Base-by-base conservation (phyloP, 2,113 vertebrate genomes). In the Rhagologus leucostigma region DNA sequence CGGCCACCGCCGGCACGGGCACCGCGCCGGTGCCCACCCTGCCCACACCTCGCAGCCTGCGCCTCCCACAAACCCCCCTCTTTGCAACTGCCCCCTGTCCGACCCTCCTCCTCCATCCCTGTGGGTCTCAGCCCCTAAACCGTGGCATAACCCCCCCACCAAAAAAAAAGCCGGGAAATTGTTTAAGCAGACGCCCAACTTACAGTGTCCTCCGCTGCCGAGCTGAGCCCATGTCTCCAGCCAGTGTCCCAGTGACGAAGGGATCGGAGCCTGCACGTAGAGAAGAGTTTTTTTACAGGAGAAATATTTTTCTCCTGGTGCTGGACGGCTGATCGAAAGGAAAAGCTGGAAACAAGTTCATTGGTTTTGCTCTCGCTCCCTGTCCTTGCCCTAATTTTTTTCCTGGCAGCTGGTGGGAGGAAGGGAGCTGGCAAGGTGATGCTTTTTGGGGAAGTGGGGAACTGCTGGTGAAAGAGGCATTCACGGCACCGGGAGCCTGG, bases 331-430 rank as follows among this genome's bases (percentile, higher is more conserved):
- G 74, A 75, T 89, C 79, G 55, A 9, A 55, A 82, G 73, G 63
- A 73, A 89, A 79, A 84, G 88, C 91, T 95, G 92, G 94, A 96
- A 96, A 94, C 78, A 60, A 95, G 53, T 91, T 95, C 91, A 92
- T 81, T 95, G 93, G 79, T 39, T 86, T 95, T 84, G 57, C 80
- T 94, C 84, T 96, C 33, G 0, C 93, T 93, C 93, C 84, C 84
- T 87, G 47, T 93, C 87, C 90, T 84, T 93, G 82, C 79, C 94
- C 96, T 94, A 94, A 69, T 95, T 95, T 90, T 91, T 94, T 97
- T 96, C 95, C 91, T 96, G 95, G 97, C 97, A 95, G 87, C 71
- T 67, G 50, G 64, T 9, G 53, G 55, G 84, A 93, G 93, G 90
- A 93, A 92, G 88, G 56, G 75, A 96, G 83, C 84, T 92, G 94